Evolutionary conservation across 2,113 vertebrate species (phyloP).

Genomic region (Oophaga pumilio): DNA sequence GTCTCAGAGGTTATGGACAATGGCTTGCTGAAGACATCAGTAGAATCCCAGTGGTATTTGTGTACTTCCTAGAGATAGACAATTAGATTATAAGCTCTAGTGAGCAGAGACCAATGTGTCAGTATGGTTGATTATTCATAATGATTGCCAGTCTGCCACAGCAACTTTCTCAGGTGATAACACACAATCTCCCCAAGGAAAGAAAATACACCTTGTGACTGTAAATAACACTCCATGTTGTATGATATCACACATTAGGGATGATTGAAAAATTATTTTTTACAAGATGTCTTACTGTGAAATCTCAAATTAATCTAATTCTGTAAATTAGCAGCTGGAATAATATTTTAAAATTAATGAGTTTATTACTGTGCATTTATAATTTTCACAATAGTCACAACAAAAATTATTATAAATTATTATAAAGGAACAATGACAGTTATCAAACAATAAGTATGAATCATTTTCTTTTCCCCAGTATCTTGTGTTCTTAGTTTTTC

Average conservation of each 20-base stretch:
- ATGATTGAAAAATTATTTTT: neutral
- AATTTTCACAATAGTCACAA: neutral
- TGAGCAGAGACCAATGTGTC: slow-evolving; percentile 9
- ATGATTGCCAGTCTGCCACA: slow-evolving; percentile 12
- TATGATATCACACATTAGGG: neutral
- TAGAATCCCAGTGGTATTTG: neutral
- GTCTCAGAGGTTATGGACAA: neutral
- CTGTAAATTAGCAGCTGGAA: neutral
- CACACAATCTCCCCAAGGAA: neutral
- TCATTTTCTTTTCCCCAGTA: too few relatives aligned
- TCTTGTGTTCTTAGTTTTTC: too few relatives aligned
- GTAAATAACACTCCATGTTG: neutral
- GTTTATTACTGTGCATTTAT: neutral
- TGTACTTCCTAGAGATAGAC: neutral
- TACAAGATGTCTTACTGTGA: neutral
- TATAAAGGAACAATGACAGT: too few relatives aligned
- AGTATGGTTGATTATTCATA: slow-evolving; percentile 27
- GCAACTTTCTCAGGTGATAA: neutral
- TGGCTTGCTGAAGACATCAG: neutral
- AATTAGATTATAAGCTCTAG: slow-evolving; percentile 12
- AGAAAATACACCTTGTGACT: neutral
- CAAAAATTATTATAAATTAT: too few relatives aligned
- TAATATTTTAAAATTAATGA: neutral
- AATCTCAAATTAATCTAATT: neutral
- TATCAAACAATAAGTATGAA: too few relatives aligned